Evolutionary conservation across 2,113 vertebrate genomes (phyloP).

Genomic region (Gadus macrocephalus): DNA sequence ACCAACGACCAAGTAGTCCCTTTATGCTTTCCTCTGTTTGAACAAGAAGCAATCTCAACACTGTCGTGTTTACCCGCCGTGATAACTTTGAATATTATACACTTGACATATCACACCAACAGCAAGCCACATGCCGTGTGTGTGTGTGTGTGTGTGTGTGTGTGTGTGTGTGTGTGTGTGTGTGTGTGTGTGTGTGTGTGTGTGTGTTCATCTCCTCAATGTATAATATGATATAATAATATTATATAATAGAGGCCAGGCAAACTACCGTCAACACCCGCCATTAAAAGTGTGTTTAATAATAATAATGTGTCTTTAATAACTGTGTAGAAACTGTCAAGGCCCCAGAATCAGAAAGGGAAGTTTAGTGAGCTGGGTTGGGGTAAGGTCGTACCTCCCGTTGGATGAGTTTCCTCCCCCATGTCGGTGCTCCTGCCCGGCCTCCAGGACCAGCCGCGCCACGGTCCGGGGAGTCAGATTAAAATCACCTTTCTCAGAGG

Average conservation of each 20-base stretch:
- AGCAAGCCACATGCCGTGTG: no score
- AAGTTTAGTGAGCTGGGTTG: no score
- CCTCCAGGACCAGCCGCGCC: slow-evolving; percentile 70
- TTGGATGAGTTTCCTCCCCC: slow-evolving; percentile 74
- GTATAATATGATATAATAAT: no score
- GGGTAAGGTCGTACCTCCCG: slow-evolving; percentile 67
- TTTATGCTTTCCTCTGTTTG: slow-evolving; percentile 61
- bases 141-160: no score
- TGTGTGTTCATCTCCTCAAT: no score
- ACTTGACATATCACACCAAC: background rate
- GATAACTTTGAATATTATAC: slow-evolving; percentile 24
- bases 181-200: no score
- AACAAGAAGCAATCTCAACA: slow-evolving; percentile 65
- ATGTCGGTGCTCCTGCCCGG: slow-evolving; percentile 67
- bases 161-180: no score
- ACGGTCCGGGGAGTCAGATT: slow-evolving; percentile 65
- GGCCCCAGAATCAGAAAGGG: background rate
- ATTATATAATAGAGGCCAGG: no score
- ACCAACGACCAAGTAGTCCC: slow-evolving; percentile 16
- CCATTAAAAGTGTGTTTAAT: no score
- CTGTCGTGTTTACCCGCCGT: slow-evolving; percentile 56
- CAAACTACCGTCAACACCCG: no score
- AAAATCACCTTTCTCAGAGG: slow-evolving; percentile 74
- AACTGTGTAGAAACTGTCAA: no score
- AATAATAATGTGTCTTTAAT: no score